Evolutionary conservation across 2,797 vertebrate species (phyloP).

Genomic region (Micropoecilia bifurca): DNA sequence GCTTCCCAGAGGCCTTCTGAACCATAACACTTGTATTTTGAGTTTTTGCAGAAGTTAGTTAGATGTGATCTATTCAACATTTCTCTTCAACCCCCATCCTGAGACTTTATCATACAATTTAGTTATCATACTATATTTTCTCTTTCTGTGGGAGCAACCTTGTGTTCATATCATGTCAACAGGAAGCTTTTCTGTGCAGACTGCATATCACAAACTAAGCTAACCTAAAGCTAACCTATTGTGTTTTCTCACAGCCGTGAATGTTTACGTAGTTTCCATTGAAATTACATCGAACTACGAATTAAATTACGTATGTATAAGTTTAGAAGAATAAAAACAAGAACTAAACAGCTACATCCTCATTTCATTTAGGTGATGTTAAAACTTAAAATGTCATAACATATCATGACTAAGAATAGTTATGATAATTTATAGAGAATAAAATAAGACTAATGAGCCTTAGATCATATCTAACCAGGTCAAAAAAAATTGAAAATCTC

Average conservation of each 20-base stretch:
- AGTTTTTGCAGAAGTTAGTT: too few species aligned
- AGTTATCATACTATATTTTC: background rate
- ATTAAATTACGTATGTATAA: background rate
- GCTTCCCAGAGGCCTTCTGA: too few species aligned
- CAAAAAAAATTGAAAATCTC: background rate
- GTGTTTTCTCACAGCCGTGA: constrained; percentile 21
- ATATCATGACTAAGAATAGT: background rate
- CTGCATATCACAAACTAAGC: background rate
- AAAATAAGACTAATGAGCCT: background rate
- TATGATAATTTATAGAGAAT: background rate
- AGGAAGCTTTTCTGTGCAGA: background rate
- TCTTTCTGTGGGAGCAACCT: background rate
- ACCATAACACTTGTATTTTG: too few species aligned
- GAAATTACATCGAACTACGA: background rate
- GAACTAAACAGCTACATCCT: background rate
- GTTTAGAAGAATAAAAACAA: background rate
- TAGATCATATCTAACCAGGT: background rate
- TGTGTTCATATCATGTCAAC: background rate
- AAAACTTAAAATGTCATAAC: background rate
- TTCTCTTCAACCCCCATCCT: background rate
- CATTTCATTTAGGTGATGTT: background rate
- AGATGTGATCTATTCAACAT: background rate
- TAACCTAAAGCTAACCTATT: background rate
- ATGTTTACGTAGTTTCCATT: constrained; percentile 1
- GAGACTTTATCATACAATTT: background rate